Evolutionary conservation across 2,113 vertebrate genomes (phyloP).

Genomic region (Callipepla squamata): DNA sequence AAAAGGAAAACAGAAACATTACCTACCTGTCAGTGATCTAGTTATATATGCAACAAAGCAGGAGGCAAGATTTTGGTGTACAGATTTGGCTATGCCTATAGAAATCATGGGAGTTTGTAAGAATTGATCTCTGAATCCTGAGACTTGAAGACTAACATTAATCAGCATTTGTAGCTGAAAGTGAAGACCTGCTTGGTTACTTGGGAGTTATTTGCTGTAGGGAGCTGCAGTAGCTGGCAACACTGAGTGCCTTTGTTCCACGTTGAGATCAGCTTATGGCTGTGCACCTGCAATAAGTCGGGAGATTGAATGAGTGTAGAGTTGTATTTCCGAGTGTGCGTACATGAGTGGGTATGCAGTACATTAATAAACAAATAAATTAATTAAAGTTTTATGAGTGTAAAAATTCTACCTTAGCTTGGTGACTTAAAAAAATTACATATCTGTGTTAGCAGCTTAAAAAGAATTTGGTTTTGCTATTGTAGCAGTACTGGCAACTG

Average conservation of each 20-base stretch:
- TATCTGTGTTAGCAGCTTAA: not conserved
- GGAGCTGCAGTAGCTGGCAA: not conserved
- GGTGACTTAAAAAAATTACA: not conserved
- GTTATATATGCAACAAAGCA: not conserved
- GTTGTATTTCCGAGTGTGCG: rapidly evolving
- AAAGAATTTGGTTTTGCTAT: not conserved
- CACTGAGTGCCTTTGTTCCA: not conserved
- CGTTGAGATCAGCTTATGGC: not conserved
- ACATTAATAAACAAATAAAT: not conserved
- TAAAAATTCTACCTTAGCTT: not conserved
- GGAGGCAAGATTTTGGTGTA: rapidly evolving
- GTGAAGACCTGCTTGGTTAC: not conserved
- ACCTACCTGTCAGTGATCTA: not conserved
- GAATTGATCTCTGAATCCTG: not conserved
- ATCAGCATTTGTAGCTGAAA: not conserved
- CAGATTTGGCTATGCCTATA: not conserved
- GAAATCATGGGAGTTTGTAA: not conserved
- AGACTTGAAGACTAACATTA: not conserved
- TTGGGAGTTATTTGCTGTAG: not conserved
- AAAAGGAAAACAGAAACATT: not conserved
- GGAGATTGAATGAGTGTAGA: not conserved
- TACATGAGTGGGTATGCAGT: rapidly evolving
- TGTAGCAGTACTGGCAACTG: not conserved
- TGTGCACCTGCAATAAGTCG: not conserved
- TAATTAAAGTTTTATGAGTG: not conserved